phyloP scores from a whole-genome alignment of 2,888 invertebrate species.

The Formica aserva region DNA sequence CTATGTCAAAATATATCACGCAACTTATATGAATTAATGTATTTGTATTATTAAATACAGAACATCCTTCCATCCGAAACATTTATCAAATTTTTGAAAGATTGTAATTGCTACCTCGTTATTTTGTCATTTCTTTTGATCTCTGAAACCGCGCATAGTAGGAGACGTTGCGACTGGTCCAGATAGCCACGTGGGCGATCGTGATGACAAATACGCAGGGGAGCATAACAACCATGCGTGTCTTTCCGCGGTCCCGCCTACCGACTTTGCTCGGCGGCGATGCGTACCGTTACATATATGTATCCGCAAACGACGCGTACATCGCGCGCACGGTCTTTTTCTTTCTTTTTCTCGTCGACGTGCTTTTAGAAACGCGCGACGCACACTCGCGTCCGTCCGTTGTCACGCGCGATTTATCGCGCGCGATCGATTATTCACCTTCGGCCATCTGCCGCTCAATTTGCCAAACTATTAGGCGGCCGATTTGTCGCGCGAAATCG shows the following conservation, averaged over 20 bases:
- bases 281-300: slow-evolving; percentile 75
- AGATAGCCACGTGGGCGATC: slow-evolving; percentile 72
- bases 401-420: slow-evolving; percentile 36
- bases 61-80: neutral
- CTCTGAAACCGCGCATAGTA: neutral
- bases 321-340: slow-evolving; percentile 68
- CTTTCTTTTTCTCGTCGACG: slow-evolving; percentile 31
- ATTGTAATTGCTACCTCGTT: neutral
- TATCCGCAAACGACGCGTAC: slow-evolving; percentile 66
- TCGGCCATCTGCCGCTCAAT: slow-evolving; percentile 7
- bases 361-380: slow-evolving; percentile 21
- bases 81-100: neutral
- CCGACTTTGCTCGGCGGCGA: slow-evolving; percentile 77
- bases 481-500: slow-evolving; percentile 17
- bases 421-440: slow-evolving; percentile 27
- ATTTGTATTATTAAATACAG: neutral
- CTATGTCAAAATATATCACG: no score
- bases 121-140: slow-evolving; percentile 16
- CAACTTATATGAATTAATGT: neutral
- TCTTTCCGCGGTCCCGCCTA: slow-evolving; percentile 77
- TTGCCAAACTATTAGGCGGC: slow-evolving; percentile 19
- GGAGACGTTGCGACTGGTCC: slow-evolving; percentile 28
- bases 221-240: slow-evolving; percentile 75
- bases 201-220: slow-evolving; percentile 77
- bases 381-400: neutral